Conservation (phyloP, 2,888 invertebrate species). For the Eupithecia exiguata region DNA sequence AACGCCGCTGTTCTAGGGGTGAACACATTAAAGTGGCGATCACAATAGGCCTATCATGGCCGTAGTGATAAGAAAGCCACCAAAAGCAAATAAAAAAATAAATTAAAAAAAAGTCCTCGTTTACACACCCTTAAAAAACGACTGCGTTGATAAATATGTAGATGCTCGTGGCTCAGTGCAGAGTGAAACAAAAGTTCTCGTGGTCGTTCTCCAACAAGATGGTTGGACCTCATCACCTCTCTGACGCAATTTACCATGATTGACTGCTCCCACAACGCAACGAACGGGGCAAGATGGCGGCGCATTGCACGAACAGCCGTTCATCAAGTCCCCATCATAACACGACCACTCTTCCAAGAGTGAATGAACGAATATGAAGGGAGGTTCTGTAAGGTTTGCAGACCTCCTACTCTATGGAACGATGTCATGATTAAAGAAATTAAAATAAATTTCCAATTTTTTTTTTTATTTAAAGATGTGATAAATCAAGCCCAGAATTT, state of each 20-base stretch:
- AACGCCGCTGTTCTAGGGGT: no score
- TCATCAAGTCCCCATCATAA: background rate
- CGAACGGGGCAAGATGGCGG: background rate
- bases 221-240: background rate
- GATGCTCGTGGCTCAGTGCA: background rate
- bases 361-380: no score
- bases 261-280: background rate
- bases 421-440: no score
- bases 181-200: background rate
- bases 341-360: background rate
- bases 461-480: no score
- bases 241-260: background rate
- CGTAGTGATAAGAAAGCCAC: no score
- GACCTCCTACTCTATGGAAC: background rate
- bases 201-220: background rate
- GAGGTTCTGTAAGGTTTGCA: no score
- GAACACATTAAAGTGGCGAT: no score
- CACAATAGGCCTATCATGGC: no score
- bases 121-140: background rate
- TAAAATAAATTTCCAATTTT: no score
- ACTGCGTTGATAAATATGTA: background rate
- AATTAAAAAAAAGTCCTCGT: constrained; percentile 46
- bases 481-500: no score
- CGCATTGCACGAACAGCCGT: background rate
- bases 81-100: no score